Evolutionary conservation across 2,113 vertebrate genomes (phyloP).

Genomic region (Hepsetus odoe): DNA sequence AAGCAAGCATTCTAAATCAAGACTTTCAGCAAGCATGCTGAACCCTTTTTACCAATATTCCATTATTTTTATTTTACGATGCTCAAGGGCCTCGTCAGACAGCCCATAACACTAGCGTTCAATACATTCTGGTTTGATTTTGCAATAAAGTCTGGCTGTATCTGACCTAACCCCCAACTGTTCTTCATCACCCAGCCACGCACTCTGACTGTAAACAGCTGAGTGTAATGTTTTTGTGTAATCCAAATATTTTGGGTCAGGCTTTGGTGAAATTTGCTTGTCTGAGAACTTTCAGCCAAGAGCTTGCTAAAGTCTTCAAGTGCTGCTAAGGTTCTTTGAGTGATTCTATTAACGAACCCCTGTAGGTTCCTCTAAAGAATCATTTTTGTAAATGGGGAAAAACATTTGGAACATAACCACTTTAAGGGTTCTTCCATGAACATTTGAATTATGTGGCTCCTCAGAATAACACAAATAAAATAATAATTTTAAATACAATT

Average conservation of each 20-base stretch:
- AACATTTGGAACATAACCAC: too few relatives aligned
- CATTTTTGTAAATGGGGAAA: too few relatives aligned
- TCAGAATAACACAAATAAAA: too few relatives aligned
- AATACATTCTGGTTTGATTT: slow-evolving; percentile 20
- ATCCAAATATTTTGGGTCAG: slow-evolving; percentile 44
- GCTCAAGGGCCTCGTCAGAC: neutral
- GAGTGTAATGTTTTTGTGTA: slow-evolving; percentile 51
- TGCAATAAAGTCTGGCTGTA: neutral
- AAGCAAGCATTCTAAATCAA: slow-evolving; percentile 63
- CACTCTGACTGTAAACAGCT: slow-evolving; percentile 45
- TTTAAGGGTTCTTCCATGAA: too few relatives aligned
- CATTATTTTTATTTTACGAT: slow-evolving; percentile 33
- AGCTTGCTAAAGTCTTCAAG: too few relatives aligned
- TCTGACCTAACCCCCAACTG: slow-evolving; percentile 28
- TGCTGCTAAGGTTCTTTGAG: too few relatives aligned
- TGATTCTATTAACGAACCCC: too few relatives aligned
- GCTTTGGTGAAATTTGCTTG: slow-evolving; percentile 10
- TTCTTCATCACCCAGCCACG: slow-evolving; percentile 37
- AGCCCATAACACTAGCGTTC: neutral
- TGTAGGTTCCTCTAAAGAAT: too few relatives aligned
- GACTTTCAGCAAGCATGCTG: neutral
- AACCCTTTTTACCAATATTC: neutral
- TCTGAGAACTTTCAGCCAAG: neutral
- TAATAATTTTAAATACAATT: too few relatives aligned
- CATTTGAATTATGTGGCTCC: too few relatives aligned